Conservation (phyloP, 2,888 invertebrate genomes). For the Andrena minutula region DNA sequence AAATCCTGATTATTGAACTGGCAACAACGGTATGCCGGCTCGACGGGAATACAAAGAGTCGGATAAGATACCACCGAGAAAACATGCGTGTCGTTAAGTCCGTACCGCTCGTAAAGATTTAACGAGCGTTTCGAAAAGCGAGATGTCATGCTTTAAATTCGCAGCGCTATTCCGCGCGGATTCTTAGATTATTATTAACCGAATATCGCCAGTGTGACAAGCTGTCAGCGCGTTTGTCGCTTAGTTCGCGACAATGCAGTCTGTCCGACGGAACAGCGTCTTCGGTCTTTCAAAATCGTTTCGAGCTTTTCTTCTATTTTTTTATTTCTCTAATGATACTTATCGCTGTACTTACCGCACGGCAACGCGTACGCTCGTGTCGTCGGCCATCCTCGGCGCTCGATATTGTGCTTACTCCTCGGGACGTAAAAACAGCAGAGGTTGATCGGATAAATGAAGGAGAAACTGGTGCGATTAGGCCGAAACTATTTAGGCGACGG, state of each 20-base stretch:
- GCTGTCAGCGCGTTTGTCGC: constrained; percentile 34
- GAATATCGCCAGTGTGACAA: constrained; percentile 3
- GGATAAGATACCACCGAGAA: constrained; percentile 21
- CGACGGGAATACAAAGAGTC: not conserved
- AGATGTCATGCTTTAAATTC: constrained; percentile 31
- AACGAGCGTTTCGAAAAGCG: not conserved
- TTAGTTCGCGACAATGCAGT: constrained; percentile 24
- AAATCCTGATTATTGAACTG: constrained; percentile 16
- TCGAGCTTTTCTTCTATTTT: not conserved
- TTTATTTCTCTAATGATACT: not conserved
- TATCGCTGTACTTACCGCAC: constrained; percentile 79
- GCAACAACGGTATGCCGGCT: not conserved
- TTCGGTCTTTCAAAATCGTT: not conserved
- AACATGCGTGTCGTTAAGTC: not conserved
- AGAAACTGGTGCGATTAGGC: constrained; percentile 49
- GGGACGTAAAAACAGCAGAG: constrained; percentile 46
- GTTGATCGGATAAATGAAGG: constrained; percentile 36
- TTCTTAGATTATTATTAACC: constrained; percentile 19
- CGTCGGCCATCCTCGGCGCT: constrained; percentile 81
- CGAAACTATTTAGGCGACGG: constrained; percentile 43
- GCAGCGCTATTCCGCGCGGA: constrained; percentile 32
- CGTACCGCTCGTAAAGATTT: not conserved
- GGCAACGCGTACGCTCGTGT: constrained; percentile 84
- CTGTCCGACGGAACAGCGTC: constrained; percentile 6
- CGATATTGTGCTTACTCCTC: constrained; percentile 50